Evolutionary conservation across 2,888 invertebrate species (phyloP).

Genomic region (Brachypalpus laphriformis): DNA sequence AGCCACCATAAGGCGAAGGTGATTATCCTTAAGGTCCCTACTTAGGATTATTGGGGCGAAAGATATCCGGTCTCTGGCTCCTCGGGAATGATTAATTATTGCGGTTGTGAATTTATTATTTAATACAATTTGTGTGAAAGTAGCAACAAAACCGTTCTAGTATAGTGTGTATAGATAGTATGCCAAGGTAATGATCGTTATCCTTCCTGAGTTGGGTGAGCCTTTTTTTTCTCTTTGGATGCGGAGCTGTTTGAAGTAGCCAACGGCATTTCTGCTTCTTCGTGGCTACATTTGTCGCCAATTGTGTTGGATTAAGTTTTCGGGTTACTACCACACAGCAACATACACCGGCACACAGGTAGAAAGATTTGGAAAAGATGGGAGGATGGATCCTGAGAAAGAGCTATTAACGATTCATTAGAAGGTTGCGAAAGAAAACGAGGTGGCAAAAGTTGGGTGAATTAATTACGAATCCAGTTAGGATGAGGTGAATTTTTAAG

Average conservation of each 20-base stretch:
- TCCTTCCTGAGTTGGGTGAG: constrained; percentile 37
- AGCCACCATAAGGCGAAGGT: constrained; percentile 46
- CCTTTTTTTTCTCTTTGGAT: background rate
- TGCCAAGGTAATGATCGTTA: constrained; percentile 48
- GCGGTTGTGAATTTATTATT: constrained; percentile 70
- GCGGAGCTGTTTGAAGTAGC: constrained; percentile 16
- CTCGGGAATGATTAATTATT: constrained; percentile 67
- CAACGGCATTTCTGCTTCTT: constrained; percentile 32
- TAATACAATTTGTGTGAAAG: constrained; percentile 59
- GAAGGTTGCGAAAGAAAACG: constrained; percentile 19
- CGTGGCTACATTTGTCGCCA: constrained; percentile 52
- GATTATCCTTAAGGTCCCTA: constrained; percentile 58
- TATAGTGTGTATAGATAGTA: constrained; percentile 13
- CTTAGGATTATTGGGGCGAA: constrained; percentile 43
- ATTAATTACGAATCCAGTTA: constrained; percentile 51
- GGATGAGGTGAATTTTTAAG: constrained; percentile 53
- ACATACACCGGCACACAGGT: background rate
- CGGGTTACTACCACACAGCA: constrained; percentile 22
- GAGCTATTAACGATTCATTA: constrained; percentile 63
- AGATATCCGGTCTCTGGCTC: constrained; percentile 40
- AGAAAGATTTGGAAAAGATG: constrained; percentile 35
- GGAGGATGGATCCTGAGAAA: background rate
- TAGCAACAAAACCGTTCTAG: constrained; percentile 17
- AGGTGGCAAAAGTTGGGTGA: constrained; percentile 43
- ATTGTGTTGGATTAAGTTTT: constrained; percentile 65